Percentiles rank a stretch among this genome's conserved stretches.
These are phyloP conservation scores for Ophiodon elongatus DNA, from an alignment of 2,113 vertebrate genomes.

Conservation along the genomic window DNA sequence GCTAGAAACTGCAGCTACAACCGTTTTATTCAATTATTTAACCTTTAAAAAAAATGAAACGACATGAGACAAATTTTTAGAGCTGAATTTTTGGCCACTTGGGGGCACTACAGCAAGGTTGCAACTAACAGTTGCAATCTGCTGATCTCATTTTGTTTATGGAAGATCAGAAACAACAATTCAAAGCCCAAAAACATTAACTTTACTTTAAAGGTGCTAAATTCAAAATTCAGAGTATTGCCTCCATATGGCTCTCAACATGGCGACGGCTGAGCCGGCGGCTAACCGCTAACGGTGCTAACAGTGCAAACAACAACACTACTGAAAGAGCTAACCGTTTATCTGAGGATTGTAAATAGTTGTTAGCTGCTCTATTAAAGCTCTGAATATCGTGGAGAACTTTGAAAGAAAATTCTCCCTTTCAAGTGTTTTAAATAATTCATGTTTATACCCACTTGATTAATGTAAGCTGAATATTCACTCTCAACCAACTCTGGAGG, in stretches of 20 bases:
- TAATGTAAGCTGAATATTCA: neutral
- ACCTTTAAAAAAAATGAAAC: neutral
- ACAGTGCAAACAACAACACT: no score
- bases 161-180: neutral
- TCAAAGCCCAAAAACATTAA: neutral
- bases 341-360: neutral
- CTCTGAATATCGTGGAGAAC: no score
- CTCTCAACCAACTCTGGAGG: neutral
- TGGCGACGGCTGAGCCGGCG: no score
- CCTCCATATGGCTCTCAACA: no score
- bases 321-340: no score
- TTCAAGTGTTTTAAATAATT: neutral
- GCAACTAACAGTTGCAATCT: neutral
- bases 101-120: neutral
- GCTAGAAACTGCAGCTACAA: neutral
- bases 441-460: neutral
- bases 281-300: no score
- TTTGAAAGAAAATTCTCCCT: neutral
- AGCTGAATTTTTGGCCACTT: neutral
- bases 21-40: neutral
- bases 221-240: neutral
- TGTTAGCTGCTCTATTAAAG: neutral
- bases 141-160: neutral
- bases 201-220: neutral
- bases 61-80: neutral